Conservation (phyloP, 2,888 invertebrate species). For the Drosophila dives region DNA sequence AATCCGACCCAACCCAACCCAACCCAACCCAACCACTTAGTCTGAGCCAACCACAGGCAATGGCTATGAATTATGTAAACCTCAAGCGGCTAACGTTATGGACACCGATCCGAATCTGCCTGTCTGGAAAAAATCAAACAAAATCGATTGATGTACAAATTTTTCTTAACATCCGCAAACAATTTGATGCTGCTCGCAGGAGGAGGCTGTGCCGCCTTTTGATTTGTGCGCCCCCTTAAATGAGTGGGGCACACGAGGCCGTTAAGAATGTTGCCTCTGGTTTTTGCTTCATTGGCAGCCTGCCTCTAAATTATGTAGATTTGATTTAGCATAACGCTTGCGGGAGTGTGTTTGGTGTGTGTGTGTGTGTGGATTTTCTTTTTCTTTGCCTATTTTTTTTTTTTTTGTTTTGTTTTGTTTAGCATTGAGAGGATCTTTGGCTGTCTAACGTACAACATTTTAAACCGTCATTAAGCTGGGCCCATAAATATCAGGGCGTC, state of each 20-base stretch:
- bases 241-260: slow-evolving; percentile 48
- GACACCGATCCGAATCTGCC: slow-evolving; percentile 24
- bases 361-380: slow-evolving; percentile 30
- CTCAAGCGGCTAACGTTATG: slow-evolving; percentile 69
- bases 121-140: slow-evolving; percentile 68
- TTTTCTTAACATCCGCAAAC: slow-evolving; percentile 77
- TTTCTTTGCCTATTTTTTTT: slow-evolving; percentile 19
- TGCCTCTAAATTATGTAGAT: slow-evolving; percentile 77
- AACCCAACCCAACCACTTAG: slow-evolving; percentile 51
- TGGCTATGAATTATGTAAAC: slow-evolving; percentile 77
- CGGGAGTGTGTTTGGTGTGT: slow-evolving; percentile 20
- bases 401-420: not conserved
- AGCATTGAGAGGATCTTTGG: slow-evolving; percentile 33
- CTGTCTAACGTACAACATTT: slow-evolving; percentile 61
- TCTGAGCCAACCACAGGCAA: slow-evolving; percentile 41
- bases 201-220: slow-evolving; percentile 62
- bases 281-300: slow-evolving; percentile 52
- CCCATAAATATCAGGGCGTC: slow-evolving; percentile 71
- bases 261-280: not conserved
- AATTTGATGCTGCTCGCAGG: slow-evolving; percentile 51
- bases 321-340: slow-evolving; percentile 76
- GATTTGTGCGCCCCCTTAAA: slow-evolving; percentile 64
- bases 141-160: slow-evolving; percentile 80
- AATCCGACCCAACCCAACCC: not conserved
- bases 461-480: slow-evolving; percentile 76